Evolutionary conservation across 1,140 invertebrate genomes (phyloP), one percentile per base, ranked within the genome.

Genomic region (Calephelis virginiensis): DNA sequence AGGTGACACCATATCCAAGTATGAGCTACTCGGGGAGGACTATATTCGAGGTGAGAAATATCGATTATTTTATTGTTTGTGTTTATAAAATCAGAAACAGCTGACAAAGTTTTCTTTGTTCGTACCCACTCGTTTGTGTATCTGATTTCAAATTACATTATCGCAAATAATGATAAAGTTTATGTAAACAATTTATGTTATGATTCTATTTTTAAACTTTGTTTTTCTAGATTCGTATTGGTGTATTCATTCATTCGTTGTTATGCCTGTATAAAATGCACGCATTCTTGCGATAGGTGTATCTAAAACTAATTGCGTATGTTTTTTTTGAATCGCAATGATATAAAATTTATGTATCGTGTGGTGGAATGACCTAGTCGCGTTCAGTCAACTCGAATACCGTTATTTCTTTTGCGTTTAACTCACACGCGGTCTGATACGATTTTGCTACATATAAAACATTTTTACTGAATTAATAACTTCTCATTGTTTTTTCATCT

Each of bases 11-110:
- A 60, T 85, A 84, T 74, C 86, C 87, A 65, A 86, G 69, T 73
- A 93, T 93, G 92, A 89, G 83, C 80, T 91, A 92, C 89, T 92
- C 92, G 81, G 90, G 87, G 76, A 91, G 92, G 87, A 93, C 92
- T 86, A 93, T 93, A 86, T 93, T 93, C 78, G 92, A 93, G 91
- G 92, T 93, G 76, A 84, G 85, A 70, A 68, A 63, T 37, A 83
- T 86, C 76, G 78, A 87, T 89, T 74, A 61, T 67, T 63, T 48
- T 68, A 80, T 83, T 89, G 85, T 91, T 90, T 90, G 82, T 88
- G 80, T 89, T 90, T 86, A 69, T 86, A 75, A 73, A 77, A 76
- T 76, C 75, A 74, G 73, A 80, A 91, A 91, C 89, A 91, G 89
- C 89, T 91, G 89, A 91, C 88, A 81, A 76, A 65, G 66, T 69